Conservation (phyloP, 2,113 vertebrate genomes). For the Phainopepla nitens region DNA sequence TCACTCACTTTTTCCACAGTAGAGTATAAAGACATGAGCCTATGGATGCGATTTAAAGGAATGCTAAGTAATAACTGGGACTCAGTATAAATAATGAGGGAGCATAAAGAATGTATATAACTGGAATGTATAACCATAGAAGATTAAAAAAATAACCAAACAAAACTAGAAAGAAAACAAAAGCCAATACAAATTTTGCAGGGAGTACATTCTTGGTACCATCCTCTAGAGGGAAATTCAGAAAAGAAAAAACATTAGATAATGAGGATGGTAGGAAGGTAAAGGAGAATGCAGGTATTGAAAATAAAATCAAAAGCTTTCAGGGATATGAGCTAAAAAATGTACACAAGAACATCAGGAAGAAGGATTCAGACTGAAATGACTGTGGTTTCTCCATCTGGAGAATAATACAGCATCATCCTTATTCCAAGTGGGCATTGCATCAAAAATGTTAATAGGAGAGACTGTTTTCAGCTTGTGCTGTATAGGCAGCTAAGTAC, state of each 20-base stretch:
- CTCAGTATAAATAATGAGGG: not conserved
- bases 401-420: constrained; percentile 3
- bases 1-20: not conserved
- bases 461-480: not conserved
- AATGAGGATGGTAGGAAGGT: not conserved
- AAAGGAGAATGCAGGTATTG: not conserved
- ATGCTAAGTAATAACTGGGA: not conserved
- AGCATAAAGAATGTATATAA: not conserved
- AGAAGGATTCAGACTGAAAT: not conserved
- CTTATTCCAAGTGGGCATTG: not conserved
- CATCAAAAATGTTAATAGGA: constrained; percentile 35
- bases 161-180: not conserved
- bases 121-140: not conserved
- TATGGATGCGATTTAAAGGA: not conserved
- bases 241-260: not conserved
- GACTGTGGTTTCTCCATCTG: not conserved
- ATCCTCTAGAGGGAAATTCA: not conserved
- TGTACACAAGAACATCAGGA: not conserved
- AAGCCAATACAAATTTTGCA: not conserved
- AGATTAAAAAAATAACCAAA: not conserved
- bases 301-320: not conserved
- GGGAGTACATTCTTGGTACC: not conserved
- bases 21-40: not conserved
- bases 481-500: not conserved
- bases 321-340: constrained; percentile 12